Percentiles rank a stretch among this genome's conserved stretches.
These are phyloP conservation scores for Atethmia centrago DNA, from an alignment of 2,888 invertebrate species.

Conservation along the genomic window DNA sequence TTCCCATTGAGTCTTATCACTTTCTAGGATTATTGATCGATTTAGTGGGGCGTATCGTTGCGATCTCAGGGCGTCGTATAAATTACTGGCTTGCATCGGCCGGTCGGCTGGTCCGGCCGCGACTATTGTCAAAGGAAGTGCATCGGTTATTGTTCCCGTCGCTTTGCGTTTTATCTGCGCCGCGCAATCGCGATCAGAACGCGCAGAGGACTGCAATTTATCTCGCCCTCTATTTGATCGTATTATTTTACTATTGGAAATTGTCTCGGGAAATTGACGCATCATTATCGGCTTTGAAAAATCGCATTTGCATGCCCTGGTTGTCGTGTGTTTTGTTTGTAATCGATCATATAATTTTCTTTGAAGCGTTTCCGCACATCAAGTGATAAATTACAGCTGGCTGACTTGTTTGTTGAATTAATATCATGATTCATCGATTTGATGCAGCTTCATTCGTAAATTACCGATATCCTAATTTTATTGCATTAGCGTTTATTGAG, in stretches of 20 bases:
- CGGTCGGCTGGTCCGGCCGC: constrained; percentile 67
- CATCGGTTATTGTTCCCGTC: constrained; percentile 89
- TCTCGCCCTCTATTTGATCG: constrained; percentile 81
- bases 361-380: constrained; percentile 24
- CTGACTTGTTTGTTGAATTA: constrained; percentile 30
- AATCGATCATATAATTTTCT: constrained; percentile 12
- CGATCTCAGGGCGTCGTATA: constrained; percentile 82
- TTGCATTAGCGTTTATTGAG: constrained; percentile 61
- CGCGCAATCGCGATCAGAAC: constrained; percentile 78
- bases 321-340: constrained; percentile 36
- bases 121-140: constrained; percentile 88
- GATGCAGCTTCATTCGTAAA: constrained; percentile 53
- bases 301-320: constrained; percentile 64
- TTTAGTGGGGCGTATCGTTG: constrained; percentile 83
- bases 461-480: constrained; percentile 63
- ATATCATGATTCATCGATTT: constrained; percentile 54
- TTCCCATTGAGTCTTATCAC: constrained; percentile 81
- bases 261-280: constrained; percentile 78
- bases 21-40: constrained; percentile 87
- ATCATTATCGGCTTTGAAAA: constrained; percentile 67
- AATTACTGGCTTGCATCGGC: constrained; percentile 76
- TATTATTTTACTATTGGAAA: constrained; percentile 83
- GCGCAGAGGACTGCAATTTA: constrained; percentile 81
- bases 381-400: constrained; percentile 27
- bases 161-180: constrained; percentile 83